Evolutionary conservation across 2,888 invertebrate genomes (phyloP).

Genomic region (Hydrotaea diabolus): DNA sequence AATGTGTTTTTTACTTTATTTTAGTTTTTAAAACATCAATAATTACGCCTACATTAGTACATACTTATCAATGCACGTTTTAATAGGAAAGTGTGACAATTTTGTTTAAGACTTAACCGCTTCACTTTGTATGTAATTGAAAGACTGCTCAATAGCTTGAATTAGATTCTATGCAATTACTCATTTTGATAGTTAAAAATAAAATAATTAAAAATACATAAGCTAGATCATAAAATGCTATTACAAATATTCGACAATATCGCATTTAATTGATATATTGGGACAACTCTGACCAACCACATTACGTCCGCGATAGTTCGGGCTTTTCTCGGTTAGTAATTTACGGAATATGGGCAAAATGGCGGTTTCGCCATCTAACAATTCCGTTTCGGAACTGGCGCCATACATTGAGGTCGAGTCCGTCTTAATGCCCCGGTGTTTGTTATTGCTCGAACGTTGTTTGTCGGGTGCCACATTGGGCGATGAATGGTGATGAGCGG

Average conservation of each 20-base stretch:
- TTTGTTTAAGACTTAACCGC: neutral
- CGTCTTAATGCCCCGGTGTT: slow-evolving; percentile 72
- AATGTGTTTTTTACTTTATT: slow-evolving; percentile 25
- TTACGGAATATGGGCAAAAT: slow-evolving; percentile 96
- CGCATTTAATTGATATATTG: slow-evolving; percentile 96
- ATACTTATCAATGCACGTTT: neutral
- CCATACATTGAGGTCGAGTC: slow-evolving; percentile 84
- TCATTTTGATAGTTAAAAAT: slow-evolving; percentile 14
- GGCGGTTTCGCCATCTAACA: slow-evolving; percentile 88
- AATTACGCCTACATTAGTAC: neutral
- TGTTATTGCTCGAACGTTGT: slow-evolving; percentile 70
- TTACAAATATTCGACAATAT: slow-evolving; percentile 96
- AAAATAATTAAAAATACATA: neutral
- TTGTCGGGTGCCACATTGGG: slow-evolving; percentile 84
- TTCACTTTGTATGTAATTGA: slow-evolving; percentile 12
- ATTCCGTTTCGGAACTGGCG: slow-evolving; percentile 91
- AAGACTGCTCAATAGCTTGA: slow-evolving; percentile 36
- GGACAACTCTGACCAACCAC: slow-evolving; percentile 91
- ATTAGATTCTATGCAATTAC: slow-evolving; percentile 52
- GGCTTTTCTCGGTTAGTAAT: slow-evolving; percentile 91
- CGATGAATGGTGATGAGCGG: slow-evolving; percentile 84
- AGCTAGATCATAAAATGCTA: neutral
- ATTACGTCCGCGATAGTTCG: slow-evolving; percentile 82
- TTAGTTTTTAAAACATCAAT: slow-evolving; percentile 47
- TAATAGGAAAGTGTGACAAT: neutral